Conservation (phyloP, 2,888 invertebrate species). For the Ephialtes manifestator region DNA sequence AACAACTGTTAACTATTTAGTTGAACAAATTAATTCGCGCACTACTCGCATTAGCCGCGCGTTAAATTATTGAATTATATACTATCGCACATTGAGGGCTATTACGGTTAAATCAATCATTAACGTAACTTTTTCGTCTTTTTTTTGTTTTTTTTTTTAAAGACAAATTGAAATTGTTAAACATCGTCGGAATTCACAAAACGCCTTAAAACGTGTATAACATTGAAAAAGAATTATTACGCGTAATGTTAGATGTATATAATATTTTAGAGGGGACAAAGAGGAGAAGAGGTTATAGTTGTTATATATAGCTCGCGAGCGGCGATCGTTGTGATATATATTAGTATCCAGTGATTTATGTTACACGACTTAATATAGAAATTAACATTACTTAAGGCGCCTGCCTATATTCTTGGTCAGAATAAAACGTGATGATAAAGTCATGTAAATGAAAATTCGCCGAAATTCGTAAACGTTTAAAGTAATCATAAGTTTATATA, state of each 20-base stretch:
- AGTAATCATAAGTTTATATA: not conserved
- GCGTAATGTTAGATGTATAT: constrained; percentile 59
- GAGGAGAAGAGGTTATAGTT: constrained; percentile 14
- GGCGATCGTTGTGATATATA: constrained; percentile 56
- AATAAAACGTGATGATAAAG: not conserved
- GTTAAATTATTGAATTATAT: constrained; percentile 7
- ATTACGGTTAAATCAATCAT: constrained; percentile 29
- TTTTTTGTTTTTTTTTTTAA: constrained; percentile 36
- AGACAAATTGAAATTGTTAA: constrained; percentile 52
- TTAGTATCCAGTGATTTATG: constrained; percentile 45
- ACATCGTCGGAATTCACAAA: constrained; percentile 70
- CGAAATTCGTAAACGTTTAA: not conserved
- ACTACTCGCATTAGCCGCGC: not conserved
- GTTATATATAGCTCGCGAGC: constrained; percentile 28
- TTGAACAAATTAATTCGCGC: not conserved
- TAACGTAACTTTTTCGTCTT: constrained; percentile 19
- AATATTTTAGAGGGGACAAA: constrained; percentile 11
- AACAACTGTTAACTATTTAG: not conserved
- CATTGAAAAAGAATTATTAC: constrained; percentile 19
- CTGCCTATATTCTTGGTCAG: not conserved
- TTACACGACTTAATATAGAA: constrained; percentile 15
- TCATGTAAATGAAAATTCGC: not conserved
- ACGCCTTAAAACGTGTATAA: constrained; percentile 72
- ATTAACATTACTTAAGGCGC: not conserved
- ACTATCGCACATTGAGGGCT: not conserved